phyloP scores from a whole-genome alignment of 2,113 vertebrate species.

The Pseudopipra pipra region DNA sequence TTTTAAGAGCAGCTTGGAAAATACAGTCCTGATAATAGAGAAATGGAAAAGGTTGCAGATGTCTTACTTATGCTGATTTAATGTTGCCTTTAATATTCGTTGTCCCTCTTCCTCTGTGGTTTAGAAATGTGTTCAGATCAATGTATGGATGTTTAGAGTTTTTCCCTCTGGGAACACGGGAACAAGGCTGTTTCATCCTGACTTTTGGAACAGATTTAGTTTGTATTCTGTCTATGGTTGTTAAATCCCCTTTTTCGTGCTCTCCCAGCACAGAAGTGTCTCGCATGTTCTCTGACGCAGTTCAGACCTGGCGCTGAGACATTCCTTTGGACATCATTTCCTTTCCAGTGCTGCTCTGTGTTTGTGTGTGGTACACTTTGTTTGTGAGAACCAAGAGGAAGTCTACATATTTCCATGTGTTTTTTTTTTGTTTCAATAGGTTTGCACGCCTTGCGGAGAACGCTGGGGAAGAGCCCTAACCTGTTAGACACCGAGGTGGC shows the following conservation, averaged over 20 bases:
- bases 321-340: neutral
- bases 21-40: neutral
- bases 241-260: neutral
- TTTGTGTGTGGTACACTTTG: neutral
- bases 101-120: neutral
- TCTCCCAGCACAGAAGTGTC: neutral
- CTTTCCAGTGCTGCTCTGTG: neutral
- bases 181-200: neutral
- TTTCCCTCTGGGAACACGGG: neutral
- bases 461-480: constrained; percentile 63
- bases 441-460: constrained; percentile 81
- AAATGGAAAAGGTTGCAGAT: neutral
- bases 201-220: neutral
- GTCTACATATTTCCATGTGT: neutral
- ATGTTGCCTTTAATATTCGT: neutral
- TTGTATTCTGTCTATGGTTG: neutral
- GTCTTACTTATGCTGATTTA: neutral
- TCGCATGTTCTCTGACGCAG: neutral
- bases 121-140: neutral
- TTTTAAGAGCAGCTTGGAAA: neutral
- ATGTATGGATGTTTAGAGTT: neutral
- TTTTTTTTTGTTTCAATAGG: constrained; percentile 71
- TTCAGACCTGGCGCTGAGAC: neutral
- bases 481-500: constrained; percentile 78
- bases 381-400: neutral